These are phyloP conservation scores for Aurelia aurita complex sp. Pacific DNA, from an alignment of 30 jellyfish, hydroid and myxozoan species.

Conservation along the genomic window DNA sequence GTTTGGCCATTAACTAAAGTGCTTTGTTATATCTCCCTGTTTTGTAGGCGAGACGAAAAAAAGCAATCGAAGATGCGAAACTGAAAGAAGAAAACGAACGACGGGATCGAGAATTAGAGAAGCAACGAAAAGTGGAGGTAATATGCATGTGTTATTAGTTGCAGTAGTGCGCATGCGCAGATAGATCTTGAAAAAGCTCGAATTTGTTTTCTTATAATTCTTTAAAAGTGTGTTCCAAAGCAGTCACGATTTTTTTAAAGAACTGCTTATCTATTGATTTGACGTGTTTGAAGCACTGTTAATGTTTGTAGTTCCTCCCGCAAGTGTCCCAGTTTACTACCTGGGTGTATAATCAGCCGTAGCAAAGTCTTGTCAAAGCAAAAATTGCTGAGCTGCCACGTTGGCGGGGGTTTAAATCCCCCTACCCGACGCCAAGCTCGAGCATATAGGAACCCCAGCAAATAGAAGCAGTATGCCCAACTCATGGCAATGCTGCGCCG, in stretches of 20 bases:
- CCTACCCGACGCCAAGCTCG: constrained; percentile 20
- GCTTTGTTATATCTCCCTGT: not conserved
- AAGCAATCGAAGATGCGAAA: constrained; percentile 69
- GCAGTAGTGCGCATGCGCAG: too few relatives aligned
- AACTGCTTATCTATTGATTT: too few relatives aligned
- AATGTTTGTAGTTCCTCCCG: too few relatives aligned
- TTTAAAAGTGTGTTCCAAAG: too few relatives aligned
- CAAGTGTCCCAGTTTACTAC: too few relatives aligned
- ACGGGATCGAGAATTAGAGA: constrained; percentile 46
- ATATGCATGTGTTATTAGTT: too few relatives aligned
- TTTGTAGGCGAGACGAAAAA: constrained; percentile 46
- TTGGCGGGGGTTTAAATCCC: not conserved
- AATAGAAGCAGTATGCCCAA: constrained; percentile 38
- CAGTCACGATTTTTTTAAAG: too few relatives aligned
- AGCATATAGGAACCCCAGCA: constrained; percentile 32
- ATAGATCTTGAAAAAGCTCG: too few relatives aligned
- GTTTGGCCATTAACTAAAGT: too few relatives aligned
- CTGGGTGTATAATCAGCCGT: too few relatives aligned
- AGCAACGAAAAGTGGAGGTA: constrained; percentile 70
- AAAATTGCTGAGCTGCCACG: constrained; percentile 60
- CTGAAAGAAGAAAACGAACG: constrained; percentile 55
- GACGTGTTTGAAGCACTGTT: too few relatives aligned
- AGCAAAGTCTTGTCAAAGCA: not conserved
- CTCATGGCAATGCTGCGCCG: constrained; percentile 60
- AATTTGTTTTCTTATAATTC: too few relatives aligned